Conservation (phyloP, 2,797 vertebrate genomes). For the Eulemur rubriventer region DNA sequence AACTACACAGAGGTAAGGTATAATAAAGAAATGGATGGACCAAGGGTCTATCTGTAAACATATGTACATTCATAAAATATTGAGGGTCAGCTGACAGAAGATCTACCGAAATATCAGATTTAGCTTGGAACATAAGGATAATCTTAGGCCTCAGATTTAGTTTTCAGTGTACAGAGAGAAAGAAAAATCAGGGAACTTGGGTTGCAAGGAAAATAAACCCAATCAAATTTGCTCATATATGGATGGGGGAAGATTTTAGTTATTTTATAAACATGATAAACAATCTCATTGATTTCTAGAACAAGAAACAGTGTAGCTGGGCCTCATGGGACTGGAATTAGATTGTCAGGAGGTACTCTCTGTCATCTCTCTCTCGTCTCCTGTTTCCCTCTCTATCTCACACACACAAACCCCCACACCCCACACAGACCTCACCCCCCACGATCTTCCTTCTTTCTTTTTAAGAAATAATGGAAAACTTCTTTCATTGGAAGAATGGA, state of each 20-base stretch:
- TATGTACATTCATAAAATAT: neutral
- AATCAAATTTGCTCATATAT: neutral
- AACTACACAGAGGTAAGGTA: neutral
- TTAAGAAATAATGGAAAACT: neutral
- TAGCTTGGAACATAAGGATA: neutral
- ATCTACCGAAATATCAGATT: neutral
- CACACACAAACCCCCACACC: neutral
- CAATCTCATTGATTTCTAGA: neutral
- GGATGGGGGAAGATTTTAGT: neutral
- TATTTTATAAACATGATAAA: neutral
- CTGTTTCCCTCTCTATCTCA: no score
- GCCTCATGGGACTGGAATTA: neutral
- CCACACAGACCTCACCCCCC: neutral
- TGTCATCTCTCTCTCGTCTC: neutral
- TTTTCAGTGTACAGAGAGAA: neutral
- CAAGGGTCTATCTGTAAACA: neutral
- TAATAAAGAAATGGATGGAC: neutral
- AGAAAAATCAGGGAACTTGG: neutral
- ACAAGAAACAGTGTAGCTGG: neutral
- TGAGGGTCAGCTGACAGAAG: neutral
- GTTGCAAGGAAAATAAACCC: neutral
- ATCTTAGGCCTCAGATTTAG: neutral
- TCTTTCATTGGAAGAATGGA: no score
- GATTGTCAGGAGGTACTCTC: neutral
- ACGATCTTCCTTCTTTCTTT: neutral